Evolutionary conservation across 2,797 vertebrate genomes (phyloP).

Genomic region (Microctenopoma stevenorrisi): DNA sequence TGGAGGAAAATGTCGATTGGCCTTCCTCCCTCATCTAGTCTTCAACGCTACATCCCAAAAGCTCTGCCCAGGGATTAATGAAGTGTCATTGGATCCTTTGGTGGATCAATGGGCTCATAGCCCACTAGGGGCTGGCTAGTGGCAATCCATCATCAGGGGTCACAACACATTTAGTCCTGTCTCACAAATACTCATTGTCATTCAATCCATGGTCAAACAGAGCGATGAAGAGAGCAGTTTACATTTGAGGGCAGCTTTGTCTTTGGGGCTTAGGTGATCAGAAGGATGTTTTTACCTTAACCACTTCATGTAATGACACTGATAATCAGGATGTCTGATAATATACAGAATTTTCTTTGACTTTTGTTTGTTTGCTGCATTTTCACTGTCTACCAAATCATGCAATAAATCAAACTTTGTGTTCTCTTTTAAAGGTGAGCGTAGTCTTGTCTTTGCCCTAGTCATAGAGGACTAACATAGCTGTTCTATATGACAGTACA

Average conservation of each 20-base stretch:
- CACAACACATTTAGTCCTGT: slow-evolving; percentile 72
- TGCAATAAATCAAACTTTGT: neutral
- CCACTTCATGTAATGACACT: slow-evolving; percentile 26
- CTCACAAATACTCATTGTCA: slow-evolving; percentile 71
- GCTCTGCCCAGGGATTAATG: slow-evolving; percentile 55
- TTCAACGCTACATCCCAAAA: slow-evolving; percentile 32
- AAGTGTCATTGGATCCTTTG: slow-evolving; percentile 65
- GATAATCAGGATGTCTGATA: slow-evolving; percentile 15
- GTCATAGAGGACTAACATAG: slow-evolving; percentile 13
- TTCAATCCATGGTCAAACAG: slow-evolving; percentile 63
- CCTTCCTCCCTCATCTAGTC: slow-evolving; percentile 5
- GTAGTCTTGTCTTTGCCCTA: slow-evolving; percentile 11
- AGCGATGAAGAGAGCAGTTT: slow-evolving; percentile 27
- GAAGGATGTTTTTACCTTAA: slow-evolving; percentile 39
- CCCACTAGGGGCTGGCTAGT: slow-evolving; percentile 53
- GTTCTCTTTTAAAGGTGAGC: slow-evolving; percentile 17
- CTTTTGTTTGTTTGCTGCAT: slow-evolving; percentile 12
- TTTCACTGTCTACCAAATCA: neutral
- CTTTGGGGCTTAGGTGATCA: slow-evolving; percentile 38
- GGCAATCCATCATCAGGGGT: slow-evolving; percentile 71
- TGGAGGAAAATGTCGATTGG: slow-evolving; percentile 20
- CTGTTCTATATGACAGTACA: slow-evolving; percentile 25
- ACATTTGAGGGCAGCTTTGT: slow-evolving; percentile 53
- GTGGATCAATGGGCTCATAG: slow-evolving; percentile 66
- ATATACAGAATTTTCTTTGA: slow-evolving; percentile 1